phyloP scores from a whole-genome alignment of 1,140 invertebrate genomes.

The Halesus radiatus region DNA sequence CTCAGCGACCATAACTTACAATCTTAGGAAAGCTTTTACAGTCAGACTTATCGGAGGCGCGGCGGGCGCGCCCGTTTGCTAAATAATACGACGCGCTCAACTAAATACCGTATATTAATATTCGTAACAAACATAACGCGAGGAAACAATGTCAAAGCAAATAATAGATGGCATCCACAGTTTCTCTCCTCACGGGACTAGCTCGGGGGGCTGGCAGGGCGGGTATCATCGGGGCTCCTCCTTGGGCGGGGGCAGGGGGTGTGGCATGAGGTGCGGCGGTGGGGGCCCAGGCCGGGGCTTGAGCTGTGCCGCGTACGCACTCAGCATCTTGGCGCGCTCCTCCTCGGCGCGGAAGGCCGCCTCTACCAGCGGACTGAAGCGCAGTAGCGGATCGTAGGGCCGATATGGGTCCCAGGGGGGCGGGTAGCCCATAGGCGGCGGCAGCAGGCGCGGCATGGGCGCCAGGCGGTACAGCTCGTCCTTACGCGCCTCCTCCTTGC shows the following conservation, averaged over 20 bases:
- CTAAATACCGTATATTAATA: not conserved
- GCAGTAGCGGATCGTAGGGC: slow-evolving; percentile 76
- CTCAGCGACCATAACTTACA: not conserved
- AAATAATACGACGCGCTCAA: slow-evolving; percentile 21
- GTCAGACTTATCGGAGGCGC: slow-evolving; percentile 38
- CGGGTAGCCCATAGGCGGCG: slow-evolving; percentile 72
- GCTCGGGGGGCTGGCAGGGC: slow-evolving; percentile 55
- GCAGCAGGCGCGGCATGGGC: slow-evolving; percentile 72
- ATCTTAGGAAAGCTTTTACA: slow-evolving; percentile 25
- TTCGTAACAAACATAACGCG: not conserved
- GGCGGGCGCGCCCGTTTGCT: slow-evolving; percentile 2
- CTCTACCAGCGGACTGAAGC: slow-evolving; percentile 82
- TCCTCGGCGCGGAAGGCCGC: slow-evolving; percentile 80
- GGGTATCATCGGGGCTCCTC: slow-evolving; percentile 71
- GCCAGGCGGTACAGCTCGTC: slow-evolving; percentile 71
- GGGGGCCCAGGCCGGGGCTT: slow-evolving; percentile 64
- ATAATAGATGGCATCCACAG: slow-evolving; percentile 5
- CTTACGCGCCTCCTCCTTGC: slow-evolving; percentile 66
- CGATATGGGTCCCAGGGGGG: slow-evolving; percentile 77
- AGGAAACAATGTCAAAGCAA: slow-evolving; percentile 12
- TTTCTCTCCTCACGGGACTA: slow-evolving; percentile 7
- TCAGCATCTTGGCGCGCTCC: slow-evolving; percentile 81
- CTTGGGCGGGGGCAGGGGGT: slow-evolving; percentile 63
- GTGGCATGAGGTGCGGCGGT: slow-evolving; percentile 62
- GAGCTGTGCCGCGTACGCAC: slow-evolving; percentile 74